Conservation (phyloP, 2,888 invertebrate genomes). For the Caenorhabditis auriculariae region DNA sequence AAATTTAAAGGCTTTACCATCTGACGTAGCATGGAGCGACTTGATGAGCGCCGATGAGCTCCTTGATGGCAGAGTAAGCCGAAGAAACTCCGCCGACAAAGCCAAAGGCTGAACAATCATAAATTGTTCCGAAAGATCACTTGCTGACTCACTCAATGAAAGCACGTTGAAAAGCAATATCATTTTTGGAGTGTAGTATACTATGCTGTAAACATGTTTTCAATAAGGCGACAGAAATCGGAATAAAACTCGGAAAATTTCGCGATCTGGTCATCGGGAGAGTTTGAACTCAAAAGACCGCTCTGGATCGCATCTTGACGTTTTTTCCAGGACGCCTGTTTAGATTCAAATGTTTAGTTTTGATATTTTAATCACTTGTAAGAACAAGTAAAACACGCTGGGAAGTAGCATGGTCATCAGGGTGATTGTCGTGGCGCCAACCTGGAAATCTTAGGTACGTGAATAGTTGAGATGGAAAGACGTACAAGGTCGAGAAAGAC, state of each 20-base stretch:
- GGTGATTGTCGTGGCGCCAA: conserved; percentile 47
- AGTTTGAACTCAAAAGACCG: conserved; percentile 11
- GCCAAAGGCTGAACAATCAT: conserved; percentile 30
- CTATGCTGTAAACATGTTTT: background rate
- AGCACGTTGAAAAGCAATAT: conserved; percentile 21
- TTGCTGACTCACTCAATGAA: conserved; percentile 20
- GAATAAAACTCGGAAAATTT: conserved; percentile 13
- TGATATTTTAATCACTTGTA: no score
- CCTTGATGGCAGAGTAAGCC: conserved; percentile 30
- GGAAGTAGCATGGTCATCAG: conserved; percentile 47
- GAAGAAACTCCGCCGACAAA: conserved; percentile 36
- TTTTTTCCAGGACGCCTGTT: conserved; percentile 34
- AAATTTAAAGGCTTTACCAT: conserved; percentile 7
- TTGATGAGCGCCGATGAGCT: conserved; percentile 19
- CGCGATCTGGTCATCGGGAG: conserved; percentile 21
- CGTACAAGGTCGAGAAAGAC: conserved; percentile 36
- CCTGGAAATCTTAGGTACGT: conserved; percentile 7
- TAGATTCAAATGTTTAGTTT: no score
- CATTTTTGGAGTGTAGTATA: conserved; percentile 18
- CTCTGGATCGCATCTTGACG: conserved; percentile 15
- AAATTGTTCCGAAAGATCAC: background rate
- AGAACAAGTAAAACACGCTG: conserved; percentile 40
- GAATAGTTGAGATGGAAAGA: background rate
- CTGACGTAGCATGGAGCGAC: conserved; percentile 34
- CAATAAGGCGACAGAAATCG: background rate